A percentile compares a stretch with the other conserved stretches of the same genome.
Evolutionary conservation across 2,888 invertebrate species (phyloP).

Genomic region (Nysson spinosus): DNA sequence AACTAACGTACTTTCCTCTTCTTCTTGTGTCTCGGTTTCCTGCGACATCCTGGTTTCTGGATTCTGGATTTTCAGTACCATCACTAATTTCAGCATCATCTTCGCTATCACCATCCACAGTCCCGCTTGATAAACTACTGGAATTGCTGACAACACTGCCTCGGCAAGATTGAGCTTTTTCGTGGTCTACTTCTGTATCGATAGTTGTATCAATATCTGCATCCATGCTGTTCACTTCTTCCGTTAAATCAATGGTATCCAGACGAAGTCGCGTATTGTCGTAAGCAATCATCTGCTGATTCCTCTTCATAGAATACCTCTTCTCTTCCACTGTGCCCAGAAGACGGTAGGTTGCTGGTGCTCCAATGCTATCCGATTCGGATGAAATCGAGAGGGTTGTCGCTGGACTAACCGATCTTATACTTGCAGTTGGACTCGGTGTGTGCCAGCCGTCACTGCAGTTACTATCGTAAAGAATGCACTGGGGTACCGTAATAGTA

Average conservation of each 20-base stretch:
- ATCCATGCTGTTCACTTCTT: conserved; percentile 46
- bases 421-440: conserved; percentile 73
- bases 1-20: conserved; percentile 84
- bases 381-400: conserved; percentile 68
- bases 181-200: conserved; percentile 34
- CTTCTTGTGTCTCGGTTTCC: conserved; percentile 75
- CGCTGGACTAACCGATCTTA: conserved; percentile 73
- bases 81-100: conserved; percentile 71
- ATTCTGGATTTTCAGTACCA: conserved; percentile 54
- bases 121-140: conserved; percentile 61
- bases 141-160: conserved; percentile 64
- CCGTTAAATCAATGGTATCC: conserved; percentile 37
- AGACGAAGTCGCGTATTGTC: conserved; percentile 13
- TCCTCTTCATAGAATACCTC: conserved; percentile 28
- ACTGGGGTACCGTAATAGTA: conserved; percentile 51
- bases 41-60: conserved; percentile 16
- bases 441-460: conserved; percentile 76
- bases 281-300: conserved; percentile 1
- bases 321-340: conserved; percentile 38
- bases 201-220: conserved; percentile 28
- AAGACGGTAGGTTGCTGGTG: conserved; percentile 40
- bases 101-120: conserved; percentile 61
- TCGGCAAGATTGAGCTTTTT: conserved; percentile 54
- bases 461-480: conserved; percentile 59
- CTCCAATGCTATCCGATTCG: conserved; percentile 61